These are phyloP conservation scores for Furcula furcula DNA, from an alignment of 2,888 invertebrate genomes.

Conservation along the genomic window DNA sequence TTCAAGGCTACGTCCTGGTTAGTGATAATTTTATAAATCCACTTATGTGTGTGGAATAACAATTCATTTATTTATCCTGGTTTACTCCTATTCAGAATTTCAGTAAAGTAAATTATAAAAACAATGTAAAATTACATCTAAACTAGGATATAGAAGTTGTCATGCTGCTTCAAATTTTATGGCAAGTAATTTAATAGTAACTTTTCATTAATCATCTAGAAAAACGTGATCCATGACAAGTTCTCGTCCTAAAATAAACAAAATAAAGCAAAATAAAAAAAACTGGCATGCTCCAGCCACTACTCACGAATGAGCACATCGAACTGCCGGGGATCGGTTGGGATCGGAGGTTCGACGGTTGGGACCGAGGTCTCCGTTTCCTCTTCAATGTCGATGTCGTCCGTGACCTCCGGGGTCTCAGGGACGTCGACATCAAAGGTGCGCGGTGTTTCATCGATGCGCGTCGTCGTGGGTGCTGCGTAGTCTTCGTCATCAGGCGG, in stretches of 20 bases:
- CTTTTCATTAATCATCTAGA: no score
- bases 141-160: constrained; percentile 10
- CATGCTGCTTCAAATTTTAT: background rate
- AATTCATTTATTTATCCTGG: constrained; percentile 18
- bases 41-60: constrained; percentile 11
- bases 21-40: constrained; percentile 22
- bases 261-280: constrained; percentile 56
- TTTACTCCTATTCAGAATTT: constrained; percentile 9
- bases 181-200: no score
- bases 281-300: constrained; percentile 78
- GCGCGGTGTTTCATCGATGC: constrained; percentile 26
- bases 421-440: constrained; percentile 15
- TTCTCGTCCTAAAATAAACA: constrained; percentile 20
- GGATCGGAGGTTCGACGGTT: constrained; percentile 45
- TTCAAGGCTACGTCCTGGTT: constrained; percentile 44
- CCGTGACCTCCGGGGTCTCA: constrained; percentile 10
- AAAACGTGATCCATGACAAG: constrained; percentile 10
- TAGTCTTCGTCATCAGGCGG: constrained; percentile 75
- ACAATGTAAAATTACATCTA: constrained; percentile 7
- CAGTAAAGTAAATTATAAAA: no score
- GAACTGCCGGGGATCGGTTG: constrained; percentile 42
- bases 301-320: constrained; percentile 77
- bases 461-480: constrained; percentile 35
- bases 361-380: constrained; percentile 29
- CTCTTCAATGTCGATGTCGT: constrained; percentile 21